These are phyloP conservation scores for Rugalucina vietnamica DNA, from an alignment of 2,888 invertebrate species.

Conservation along the genomic window DNA sequence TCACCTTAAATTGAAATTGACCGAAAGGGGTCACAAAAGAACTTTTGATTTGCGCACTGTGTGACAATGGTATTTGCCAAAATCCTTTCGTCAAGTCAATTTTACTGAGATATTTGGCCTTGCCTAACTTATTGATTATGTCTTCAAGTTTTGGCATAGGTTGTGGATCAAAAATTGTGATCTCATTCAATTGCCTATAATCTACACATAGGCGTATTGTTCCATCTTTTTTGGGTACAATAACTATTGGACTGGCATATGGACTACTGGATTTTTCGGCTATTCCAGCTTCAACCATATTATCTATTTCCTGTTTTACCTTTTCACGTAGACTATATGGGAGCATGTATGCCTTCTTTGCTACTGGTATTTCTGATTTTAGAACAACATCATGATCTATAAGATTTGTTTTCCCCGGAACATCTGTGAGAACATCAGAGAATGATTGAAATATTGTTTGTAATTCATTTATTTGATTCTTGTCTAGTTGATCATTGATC, in stretches of 20 bases:
- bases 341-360: conserved; percentile 16
- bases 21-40: not conserved
- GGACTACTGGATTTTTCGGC: conserved; percentile 34
- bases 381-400: conserved; percentile 11
- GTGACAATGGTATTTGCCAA: conserved; percentile 36
- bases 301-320: conserved; percentile 1
- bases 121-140: conserved; percentile 15
- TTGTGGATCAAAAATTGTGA: conserved; percentile 40
- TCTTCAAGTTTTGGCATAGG: conserved; percentile 34
- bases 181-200: conserved; percentile 42
- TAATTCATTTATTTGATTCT: not conserved
- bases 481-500: not conserved
- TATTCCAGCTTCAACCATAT: conserved; percentile 24
- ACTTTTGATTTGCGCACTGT: not conserved
- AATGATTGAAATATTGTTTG: not conserved
- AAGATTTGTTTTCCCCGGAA: not conserved
- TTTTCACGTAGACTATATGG: conserved; percentile 21
- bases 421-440: conserved; percentile 1
- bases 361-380: conserved; percentile 4
- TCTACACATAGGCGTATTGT: conserved; percentile 36
- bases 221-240: conserved; percentile 28
- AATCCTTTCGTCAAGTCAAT: conserved; percentile 43
- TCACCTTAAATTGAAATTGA: conserved; percentile 1
- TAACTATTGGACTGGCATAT: conserved; percentile 22
- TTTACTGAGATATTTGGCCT: conserved; percentile 32